A percentile compares a stretch with the other conserved stretches of the same genome.
Evolutionary conservation across 2,888 invertebrate species (phyloP).

Genomic region (Chaetoderma sp.): DNA sequence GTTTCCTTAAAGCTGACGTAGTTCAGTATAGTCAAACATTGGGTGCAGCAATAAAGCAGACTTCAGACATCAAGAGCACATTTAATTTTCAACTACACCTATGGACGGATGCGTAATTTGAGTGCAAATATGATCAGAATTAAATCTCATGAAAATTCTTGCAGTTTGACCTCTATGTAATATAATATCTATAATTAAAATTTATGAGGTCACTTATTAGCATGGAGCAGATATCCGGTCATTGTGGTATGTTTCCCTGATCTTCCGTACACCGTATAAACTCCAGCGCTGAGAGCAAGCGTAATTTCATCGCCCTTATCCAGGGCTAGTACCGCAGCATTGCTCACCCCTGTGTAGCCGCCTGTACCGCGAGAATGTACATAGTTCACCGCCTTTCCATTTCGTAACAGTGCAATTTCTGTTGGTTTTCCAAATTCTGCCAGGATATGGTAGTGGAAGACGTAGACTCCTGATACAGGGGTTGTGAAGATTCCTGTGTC

Average conservation of each 20-base stretch:
- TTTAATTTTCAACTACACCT: too few relatives aligned
- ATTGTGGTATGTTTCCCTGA: not conserved
- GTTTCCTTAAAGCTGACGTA: too few relatives aligned
- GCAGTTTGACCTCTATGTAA: too few relatives aligned
- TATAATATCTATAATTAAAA: too few relatives aligned
- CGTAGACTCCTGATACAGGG: slow-evolving; percentile 34
- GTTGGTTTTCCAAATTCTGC: not conserved
- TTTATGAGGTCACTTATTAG: too few relatives aligned
- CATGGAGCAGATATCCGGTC: not conserved
- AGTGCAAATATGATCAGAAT: too few relatives aligned
- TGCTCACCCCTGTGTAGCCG: slow-evolving; percentile 11
- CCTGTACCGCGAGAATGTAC: slow-evolving; percentile 7
- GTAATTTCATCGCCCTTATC: not conserved
- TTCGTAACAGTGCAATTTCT: not conserved
- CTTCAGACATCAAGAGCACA: too few relatives aligned
- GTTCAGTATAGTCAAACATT: too few relatives aligned
- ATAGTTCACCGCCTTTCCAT: not conserved
- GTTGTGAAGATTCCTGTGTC: slow-evolving; percentile 41
- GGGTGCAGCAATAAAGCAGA: too few relatives aligned
- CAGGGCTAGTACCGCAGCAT: not conserved
- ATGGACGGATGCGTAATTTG: too few relatives aligned
- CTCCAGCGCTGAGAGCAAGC: slow-evolving; percentile 1
- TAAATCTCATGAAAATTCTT: too few relatives aligned
- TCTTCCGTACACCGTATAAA: slow-evolving; percentile 9
- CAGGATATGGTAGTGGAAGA: slow-evolving; percentile 37